Base-by-base conservation (phyloP, 1,140 invertebrate genomes). In the Ostrea denselamellosa region DNA sequence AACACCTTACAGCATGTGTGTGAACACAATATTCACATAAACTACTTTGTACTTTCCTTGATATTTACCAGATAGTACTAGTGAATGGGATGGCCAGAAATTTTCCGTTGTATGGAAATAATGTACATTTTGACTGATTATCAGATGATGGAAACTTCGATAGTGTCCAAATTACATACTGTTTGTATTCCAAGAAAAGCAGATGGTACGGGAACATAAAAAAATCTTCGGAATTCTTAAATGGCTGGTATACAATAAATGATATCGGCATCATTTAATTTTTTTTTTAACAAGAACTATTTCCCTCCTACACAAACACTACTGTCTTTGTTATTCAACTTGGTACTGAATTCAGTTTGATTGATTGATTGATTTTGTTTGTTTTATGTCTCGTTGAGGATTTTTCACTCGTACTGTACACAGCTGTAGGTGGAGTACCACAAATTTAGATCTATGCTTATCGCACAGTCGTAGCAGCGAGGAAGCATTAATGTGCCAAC, bases 41-140 rank as follows among this genome's bases (percentile, higher is more conserved):
- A 8, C 54, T 56, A 10, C 17, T 17, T 10, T 56, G 88, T 93
- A 86, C 89, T 89, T 22, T n/a, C 19, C n/a, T n/a, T n/a, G n/a
- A n/a, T n/a, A n/a, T n/a, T n/a, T n/a, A 85, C 22, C 53, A 52
- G 17, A 85, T 51, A 19, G 34, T 19, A 85, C 52, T 22, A 51
- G 53, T 85, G 8, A 53, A 54, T 85, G 83, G 83, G 28, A 90
- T 56, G 9, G 68, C 68, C n/a, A 77, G n/a, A 77, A 22, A 34
- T 22, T 77, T 77, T 34, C 28, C n/a, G 8, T 34, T 77, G n/a
- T 77, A 77, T 22, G 68, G 68, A 22, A 77, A 22, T 10, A 77
- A 34, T 77, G n/a, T n/a, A 77, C 68, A 77, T 34, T 77, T 77
- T 77, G 68, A 77, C n/a, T 77, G n/a, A 9, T 14, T 77, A 10